Evolutionary conservation across 2,888 invertebrate species (phyloP).

Genomic region (Diplazon laetatorius): DNA sequence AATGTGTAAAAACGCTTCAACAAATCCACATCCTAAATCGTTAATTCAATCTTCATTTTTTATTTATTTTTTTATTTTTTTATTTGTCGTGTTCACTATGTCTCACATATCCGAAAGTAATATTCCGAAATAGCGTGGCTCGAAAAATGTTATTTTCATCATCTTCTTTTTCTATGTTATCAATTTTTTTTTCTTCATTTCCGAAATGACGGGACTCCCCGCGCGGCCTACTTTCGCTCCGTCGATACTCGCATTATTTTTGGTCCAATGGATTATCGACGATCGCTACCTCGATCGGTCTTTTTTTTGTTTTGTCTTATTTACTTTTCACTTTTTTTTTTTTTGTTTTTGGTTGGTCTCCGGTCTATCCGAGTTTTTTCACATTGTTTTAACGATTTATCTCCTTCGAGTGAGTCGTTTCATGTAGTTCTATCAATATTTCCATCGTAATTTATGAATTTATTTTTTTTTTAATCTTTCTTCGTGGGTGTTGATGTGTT

Average conservation of each 20-base stretch:
- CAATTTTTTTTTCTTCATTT: no score
- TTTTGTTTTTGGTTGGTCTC: conserved; percentile 17
- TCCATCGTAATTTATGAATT: conserved; percentile 53
- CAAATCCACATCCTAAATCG: conserved; percentile 44
- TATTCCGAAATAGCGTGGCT: conserved; percentile 38
- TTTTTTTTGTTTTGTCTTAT: conserved; percentile 38
- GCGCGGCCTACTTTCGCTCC: conserved; percentile 63
- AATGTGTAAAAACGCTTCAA: conserved; percentile 41
- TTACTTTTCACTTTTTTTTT: conserved; percentile 44
- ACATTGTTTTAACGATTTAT: conserved; percentile 38
- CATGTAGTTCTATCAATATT: conserved; percentile 52
- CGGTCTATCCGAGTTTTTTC: no score
- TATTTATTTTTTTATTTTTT: no score
- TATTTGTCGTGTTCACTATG: no score
- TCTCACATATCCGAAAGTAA: conserved; percentile 40
- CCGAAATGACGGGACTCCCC: conserved; percentile 57
- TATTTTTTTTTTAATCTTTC: conserved; percentile 46
- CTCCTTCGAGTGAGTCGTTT: conserved; percentile 37
- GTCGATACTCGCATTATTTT: conserved; percentile 68
- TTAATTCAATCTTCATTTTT: conserved; percentile 30
- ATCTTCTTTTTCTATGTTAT: no score
- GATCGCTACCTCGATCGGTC: conserved; percentile 48
- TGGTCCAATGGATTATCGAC: conserved; percentile 74
- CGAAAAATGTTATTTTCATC: no score
- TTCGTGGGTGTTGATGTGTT: conserved; percentile 45